Evolutionary conservation across 2,113 vertebrate genomes (phyloP).

Genomic region (Anser brachyrhynchus): DNA sequence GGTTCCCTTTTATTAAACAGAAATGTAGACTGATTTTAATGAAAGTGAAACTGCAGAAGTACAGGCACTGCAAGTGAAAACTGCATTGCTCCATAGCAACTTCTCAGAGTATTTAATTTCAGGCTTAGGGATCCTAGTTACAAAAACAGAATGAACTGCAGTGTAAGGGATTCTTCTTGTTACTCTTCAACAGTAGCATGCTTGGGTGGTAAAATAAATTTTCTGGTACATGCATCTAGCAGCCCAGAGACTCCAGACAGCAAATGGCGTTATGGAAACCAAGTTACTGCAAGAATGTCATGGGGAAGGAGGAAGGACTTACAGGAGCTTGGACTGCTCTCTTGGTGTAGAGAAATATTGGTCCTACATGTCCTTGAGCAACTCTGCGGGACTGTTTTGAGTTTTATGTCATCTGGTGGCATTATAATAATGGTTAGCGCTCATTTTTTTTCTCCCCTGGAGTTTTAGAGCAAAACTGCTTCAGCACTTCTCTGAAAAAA

Average conservation of each 20-base stretch:
- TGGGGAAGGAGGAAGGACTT: background rate
- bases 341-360: fast-evolving
- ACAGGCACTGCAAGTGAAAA: background rate
- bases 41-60: background rate
- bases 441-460: background rate
- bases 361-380: background rate
- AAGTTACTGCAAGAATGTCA: background rate
- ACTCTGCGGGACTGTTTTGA: background rate
- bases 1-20: background rate
- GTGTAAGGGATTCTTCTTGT: background rate
- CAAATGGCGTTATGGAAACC: background rate
- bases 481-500: background rate
- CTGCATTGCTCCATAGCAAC: background rate
- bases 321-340: background rate
- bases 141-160: background rate
- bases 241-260: background rate
- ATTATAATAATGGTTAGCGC: background rate
- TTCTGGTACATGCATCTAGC: background rate
- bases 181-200: background rate
- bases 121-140: background rate
- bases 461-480: background rate
- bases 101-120: background rate
- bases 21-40: background rate
- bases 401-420: background rate
- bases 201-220: background rate